Conservation (phyloP, 2,888 invertebrate genomes). For the Suillia variegata region DNA sequence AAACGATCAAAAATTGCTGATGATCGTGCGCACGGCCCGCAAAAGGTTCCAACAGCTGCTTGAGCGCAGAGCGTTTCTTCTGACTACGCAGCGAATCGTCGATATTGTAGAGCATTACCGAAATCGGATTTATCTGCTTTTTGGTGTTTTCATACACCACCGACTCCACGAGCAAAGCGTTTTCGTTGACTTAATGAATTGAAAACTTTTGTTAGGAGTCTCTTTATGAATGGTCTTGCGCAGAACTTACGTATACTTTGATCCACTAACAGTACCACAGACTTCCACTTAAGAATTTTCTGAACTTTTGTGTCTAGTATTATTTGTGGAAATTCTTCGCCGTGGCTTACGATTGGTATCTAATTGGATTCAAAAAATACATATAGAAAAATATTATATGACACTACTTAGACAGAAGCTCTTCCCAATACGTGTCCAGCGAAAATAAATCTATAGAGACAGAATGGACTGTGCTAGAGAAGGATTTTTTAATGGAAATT, state of each 20-base stretch:
- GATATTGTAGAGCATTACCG: constrained; percentile 53
- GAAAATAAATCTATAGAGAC: background rate
- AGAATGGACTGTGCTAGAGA: background rate
- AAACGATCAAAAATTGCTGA: constrained; percentile 54
- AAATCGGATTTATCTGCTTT: constrained; percentile 51
- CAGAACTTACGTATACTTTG: constrained; percentile 70
- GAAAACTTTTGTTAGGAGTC: background rate
- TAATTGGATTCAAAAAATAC: no score
- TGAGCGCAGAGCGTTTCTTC: constrained; percentile 44
- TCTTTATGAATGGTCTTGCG: no score
- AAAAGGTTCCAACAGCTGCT: constrained; percentile 43
- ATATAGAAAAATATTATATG: no score
- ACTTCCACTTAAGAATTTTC: constrained; percentile 73
- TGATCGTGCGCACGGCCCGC: constrained; percentile 34
- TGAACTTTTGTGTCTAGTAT: constrained; percentile 74
- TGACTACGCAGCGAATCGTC: constrained; percentile 47
- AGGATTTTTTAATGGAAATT: no score
- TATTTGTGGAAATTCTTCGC: constrained; percentile 79
- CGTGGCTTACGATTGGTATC: constrained; percentile 70
- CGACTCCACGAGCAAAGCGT: constrained; percentile 50
- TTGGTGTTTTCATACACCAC: constrained; percentile 51
- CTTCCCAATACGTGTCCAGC: no score
- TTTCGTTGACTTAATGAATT: constrained; percentile 40
- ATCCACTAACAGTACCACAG: constrained; percentile 75
- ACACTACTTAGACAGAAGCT: no score